phyloP scores from a whole-genome alignment of 2,113 vertebrate genomes.

The Bubo bubo region DNA sequence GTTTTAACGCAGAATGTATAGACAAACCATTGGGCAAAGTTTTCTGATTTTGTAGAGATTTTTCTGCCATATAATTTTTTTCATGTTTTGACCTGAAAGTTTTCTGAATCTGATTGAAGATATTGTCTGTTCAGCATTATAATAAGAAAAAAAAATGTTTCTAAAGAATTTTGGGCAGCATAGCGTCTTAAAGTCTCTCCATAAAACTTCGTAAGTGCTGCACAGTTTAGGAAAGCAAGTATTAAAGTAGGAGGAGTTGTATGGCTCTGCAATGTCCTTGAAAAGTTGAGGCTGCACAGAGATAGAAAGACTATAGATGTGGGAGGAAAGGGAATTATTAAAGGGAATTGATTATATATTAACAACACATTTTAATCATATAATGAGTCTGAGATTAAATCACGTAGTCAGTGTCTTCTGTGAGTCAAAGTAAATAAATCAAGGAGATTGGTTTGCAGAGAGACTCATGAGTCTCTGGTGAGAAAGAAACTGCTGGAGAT shows the following conservation, averaged over 20 bases:
- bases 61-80: neutral
- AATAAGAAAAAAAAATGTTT: neutral
- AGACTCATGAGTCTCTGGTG: neutral
- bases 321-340: neutral
- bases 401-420: neutral
- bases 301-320: neutral
- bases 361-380: neutral
- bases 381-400: neutral
- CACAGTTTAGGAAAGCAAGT: neutral
- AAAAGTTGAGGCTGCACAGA: neutral
- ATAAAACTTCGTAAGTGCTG: neutral
- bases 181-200: neutral
- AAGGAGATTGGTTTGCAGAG: neutral
- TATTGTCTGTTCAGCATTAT: neutral
- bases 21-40: neutral
- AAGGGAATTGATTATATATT: neutral
- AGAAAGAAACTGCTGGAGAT: neutral
- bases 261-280: neutral
- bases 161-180: neutral
- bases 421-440: neutral
- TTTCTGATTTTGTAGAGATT: neutral
- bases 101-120: neutral
- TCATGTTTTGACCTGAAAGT: neutral
- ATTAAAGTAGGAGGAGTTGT: neutral
- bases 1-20: neutral